Base-by-base conservation (phyloP, 37 sponge, comb jelly and placozoan genomes). In the Aplysina aerophoba region DNA sequence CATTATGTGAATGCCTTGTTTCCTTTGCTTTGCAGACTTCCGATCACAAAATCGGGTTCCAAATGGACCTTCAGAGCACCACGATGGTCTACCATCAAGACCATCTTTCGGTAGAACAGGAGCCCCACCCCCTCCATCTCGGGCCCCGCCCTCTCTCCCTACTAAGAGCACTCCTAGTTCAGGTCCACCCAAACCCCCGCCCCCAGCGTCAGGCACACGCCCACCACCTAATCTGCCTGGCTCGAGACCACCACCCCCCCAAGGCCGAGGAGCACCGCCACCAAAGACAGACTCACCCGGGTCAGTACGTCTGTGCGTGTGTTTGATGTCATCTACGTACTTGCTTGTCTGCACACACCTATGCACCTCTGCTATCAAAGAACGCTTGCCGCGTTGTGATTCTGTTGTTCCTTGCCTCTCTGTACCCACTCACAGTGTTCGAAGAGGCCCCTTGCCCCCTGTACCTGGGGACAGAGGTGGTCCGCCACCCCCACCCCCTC, bases 111-210 rank as follows among this genome's bases (percentile, higher is more conserved):
- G 28, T 11, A 28, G 22, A 41, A 36, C 25, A 40, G 78, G 78
- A 36, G 38, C 44, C 78, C 78, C 54, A 4, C 78, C 78, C 37
- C 78, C 78, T 39, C 78, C 78, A 17, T 40, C 44, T 36, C 37
- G 53, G 11, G 78, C 78, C 44, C 78, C 78, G 14, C 78, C 78
- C 44, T 53, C 78, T 3, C 14, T 75, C 2, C 78, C 78, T 19
- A 24, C 11, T 25, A 41, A 11, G 4, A 21, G 50, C 1, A 5
- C 78, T 16, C 22, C 20, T 37, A 50, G 53, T 21, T 33, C 37
- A 35, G 20, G 31, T 21, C 21, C 73, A 34, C 21, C 73, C 28
- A 33, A 33, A 35, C 73, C 73, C 28, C 73, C 73, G 6, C 37
- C 73, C 20, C 78, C 25, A 1, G 25, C 78, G 3, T 11, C 50